phyloP scores from a whole-genome alignment of 2,888 invertebrate species.

The Tuberolachnus salignus region DNA sequence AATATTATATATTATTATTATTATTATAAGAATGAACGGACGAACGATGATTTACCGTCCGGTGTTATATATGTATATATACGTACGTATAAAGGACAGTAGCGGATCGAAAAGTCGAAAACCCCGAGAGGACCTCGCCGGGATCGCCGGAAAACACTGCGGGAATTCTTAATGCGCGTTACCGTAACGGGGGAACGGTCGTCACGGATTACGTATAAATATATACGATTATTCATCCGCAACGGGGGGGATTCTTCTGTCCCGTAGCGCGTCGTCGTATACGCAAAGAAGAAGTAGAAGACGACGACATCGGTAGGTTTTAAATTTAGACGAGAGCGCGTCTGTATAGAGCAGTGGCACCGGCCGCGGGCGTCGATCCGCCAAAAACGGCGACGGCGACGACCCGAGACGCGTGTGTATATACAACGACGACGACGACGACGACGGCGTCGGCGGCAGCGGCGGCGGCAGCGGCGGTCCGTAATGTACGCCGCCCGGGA shows the following conservation, averaged over 20 bases:
- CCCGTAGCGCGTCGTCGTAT: no score
- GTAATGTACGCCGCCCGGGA: no score
- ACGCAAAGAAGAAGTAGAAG: no score
- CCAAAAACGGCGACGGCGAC: slow-evolving; percentile 26
- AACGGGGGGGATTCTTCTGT: no score
- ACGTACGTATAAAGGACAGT: slow-evolving; percentile 40
- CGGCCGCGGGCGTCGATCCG: slow-evolving; percentile 8
- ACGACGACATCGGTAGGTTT: background rate
- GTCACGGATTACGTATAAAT: slow-evolving; percentile 45
- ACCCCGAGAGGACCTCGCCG: slow-evolving; percentile 38
- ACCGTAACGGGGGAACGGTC: slow-evolving; percentile 41
- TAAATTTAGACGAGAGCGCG: slow-evolving; percentile 24
- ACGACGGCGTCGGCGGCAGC: no score
- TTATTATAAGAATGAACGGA: no score
- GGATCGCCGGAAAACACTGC: slow-evolving; percentile 42
- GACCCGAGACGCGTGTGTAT: background rate
- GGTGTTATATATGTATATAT: background rate
- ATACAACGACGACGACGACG: no score
- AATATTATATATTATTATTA: no score
- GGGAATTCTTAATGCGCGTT: slow-evolving; percentile 51
- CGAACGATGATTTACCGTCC: background rate
- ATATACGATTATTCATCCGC: no score
- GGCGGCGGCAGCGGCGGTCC: no score
- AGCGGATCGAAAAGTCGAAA: slow-evolving; percentile 42
- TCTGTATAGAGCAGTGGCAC: no score